Conservation (phyloP, 2,113 vertebrate species). For the Dryoscopus gambensis region DNA sequence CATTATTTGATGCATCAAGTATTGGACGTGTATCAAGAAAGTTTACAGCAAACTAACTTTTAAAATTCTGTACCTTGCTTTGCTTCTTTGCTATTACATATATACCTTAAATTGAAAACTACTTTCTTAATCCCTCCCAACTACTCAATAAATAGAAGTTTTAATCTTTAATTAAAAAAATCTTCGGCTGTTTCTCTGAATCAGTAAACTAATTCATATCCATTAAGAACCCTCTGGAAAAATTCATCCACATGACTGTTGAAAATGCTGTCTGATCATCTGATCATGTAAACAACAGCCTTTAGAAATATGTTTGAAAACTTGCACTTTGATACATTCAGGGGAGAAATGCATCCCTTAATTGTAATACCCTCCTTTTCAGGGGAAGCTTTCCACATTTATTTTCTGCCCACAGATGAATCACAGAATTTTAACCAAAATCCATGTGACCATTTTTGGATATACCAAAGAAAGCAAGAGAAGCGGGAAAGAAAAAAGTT, state of each 20-base stretch:
- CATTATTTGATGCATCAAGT: background rate
- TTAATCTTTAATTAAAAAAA: background rate
- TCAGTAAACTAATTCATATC: background rate
- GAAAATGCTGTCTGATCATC: background rate
- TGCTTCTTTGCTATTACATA: background rate
- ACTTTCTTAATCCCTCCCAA: background rate
- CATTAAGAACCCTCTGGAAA: background rate
- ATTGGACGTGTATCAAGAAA: background rate
- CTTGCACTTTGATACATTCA: background rate
- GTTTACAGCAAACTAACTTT: background rate
- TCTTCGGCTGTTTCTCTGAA: background rate
- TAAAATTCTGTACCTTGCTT: background rate
- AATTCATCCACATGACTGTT: background rate
- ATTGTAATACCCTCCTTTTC: background rate
- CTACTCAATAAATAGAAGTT: background rate
- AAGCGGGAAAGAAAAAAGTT: background rate
- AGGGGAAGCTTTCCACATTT: background rate
- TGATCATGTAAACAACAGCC: background rate
- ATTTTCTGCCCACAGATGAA: slow-evolving; percentile 41
- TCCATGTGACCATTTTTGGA: background rate
- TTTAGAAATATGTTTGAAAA: background rate
- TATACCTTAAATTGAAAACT: background rate
- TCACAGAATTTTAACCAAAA: slow-evolving; percentile 26
- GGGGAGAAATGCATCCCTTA: background rate
- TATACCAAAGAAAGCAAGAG: background rate